Evolutionary conservation across 2,888 invertebrate species (phyloP).

Genomic region (Eupithecia subumbrata): DNA sequence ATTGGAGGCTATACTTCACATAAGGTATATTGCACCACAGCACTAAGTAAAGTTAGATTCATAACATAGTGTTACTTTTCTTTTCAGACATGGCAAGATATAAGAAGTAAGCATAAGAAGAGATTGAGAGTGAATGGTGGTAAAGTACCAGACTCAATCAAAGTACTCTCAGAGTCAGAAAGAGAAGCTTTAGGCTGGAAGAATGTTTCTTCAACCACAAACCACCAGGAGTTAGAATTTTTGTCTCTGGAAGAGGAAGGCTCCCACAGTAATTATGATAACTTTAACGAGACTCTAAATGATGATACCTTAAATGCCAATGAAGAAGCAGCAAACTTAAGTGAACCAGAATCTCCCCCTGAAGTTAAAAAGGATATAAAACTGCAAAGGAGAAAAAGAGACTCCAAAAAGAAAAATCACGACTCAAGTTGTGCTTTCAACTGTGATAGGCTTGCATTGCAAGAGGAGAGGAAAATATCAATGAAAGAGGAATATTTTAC

Average conservation of each 20-base stretch:
- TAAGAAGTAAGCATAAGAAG: conserved; percentile 69
- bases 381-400: conserved; percentile 50
- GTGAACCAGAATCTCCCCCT: conserved; percentile 63
- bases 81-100: conserved; percentile 78
- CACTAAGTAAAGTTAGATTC: not conserved
- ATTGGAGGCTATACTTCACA: too few species aligned
- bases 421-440: conserved; percentile 66
- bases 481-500: conserved; percentile 74
- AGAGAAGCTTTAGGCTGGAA: conserved; percentile 68
- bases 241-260: conserved; percentile 56
- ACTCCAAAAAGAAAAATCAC: conserved; percentile 43
- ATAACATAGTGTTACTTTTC: not conserved
- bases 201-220: conserved; percentile 55
- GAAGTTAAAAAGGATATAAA: conserved; percentile 59
- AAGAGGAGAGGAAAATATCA: conserved; percentile 69
- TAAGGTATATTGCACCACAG: not conserved
- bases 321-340: conserved; percentile 47
- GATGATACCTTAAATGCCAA: conserved; percentile 54
- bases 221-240: conserved; percentile 57
- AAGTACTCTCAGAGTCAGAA: conserved; percentile 61
- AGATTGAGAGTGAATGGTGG: conserved; percentile 60
- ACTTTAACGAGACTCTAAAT: conserved; percentile 35
- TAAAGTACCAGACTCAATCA: conserved; percentile 54
- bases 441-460: conserved; percentile 68
- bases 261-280: conserved; percentile 43